Percentiles rank a stretch among this genome's conserved stretches.
Evolutionary conservation across 2,113 vertebrate genomes (phyloP).

Genomic region (Paratilapia polleni): DNA sequence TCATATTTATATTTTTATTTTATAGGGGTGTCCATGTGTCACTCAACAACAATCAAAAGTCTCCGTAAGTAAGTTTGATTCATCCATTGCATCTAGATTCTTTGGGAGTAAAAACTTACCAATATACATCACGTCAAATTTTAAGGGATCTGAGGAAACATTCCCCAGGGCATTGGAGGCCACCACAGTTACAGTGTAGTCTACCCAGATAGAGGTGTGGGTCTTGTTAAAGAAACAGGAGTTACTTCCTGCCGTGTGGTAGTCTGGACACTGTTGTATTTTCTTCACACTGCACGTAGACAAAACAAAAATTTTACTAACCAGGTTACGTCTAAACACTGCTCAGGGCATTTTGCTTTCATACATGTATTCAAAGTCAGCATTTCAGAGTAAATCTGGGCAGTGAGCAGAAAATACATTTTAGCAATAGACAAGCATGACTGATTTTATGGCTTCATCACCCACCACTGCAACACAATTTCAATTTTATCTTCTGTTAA

Average conservation of each 20-base stretch:
- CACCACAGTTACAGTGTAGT: conserved; percentile 85
- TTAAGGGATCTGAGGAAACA: conserved; percentile 78
- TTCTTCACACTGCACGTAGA: conserved; percentile 56
- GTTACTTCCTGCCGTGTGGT: conserved; percentile 84
- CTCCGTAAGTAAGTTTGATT: neutral
- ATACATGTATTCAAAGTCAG: neutral
- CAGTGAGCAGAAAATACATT: neutral
- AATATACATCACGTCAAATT: conserved; percentile 86
- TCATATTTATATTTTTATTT: neutral
- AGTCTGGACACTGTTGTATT: conserved; percentile 89
- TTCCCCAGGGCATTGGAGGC: conserved; percentile 87
- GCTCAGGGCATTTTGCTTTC: neutral
- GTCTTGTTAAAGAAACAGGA: conserved; percentile 90
- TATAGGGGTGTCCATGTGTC: neutral
- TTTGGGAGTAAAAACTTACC: conserved; percentile 77
- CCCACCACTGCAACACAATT: neutral
- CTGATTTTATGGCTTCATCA: neutral
- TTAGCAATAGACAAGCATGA: neutral
- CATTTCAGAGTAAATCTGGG: neutral
- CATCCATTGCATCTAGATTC: neutral
- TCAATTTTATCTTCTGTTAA: neutral
- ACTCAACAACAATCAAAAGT: neutral
- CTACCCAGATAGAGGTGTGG: conserved; percentile 86
- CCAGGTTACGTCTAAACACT: neutral
- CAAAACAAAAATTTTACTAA: conserved; percentile 30